phyloP scores from a whole-genome alignment of 2,888 invertebrate species.

The Auanema freiburgensis region DNA sequence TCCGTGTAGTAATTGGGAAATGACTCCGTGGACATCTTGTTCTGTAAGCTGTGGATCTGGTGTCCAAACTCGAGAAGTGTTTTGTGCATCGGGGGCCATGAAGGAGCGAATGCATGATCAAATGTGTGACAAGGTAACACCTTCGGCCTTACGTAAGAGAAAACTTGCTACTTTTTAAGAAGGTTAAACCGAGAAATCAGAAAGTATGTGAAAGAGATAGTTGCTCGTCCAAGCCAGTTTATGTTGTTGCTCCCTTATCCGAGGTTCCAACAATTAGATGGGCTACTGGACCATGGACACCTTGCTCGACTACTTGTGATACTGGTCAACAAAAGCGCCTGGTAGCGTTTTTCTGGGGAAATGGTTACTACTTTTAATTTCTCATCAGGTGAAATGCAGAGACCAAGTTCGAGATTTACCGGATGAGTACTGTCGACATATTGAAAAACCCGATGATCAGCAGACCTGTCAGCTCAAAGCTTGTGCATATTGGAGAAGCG shows the following conservation, averaged over 20 bases:
- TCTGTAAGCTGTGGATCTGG: constrained; percentile 73
- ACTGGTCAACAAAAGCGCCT: constrained; percentile 64
- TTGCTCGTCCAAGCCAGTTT: constrained; percentile 27
- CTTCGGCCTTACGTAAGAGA: neutral
- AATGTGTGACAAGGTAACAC: constrained; percentile 37
- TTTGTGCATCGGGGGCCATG: constrained; percentile 66
- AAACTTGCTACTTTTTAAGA: constrained; percentile 15
- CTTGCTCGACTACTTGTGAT: constrained; percentile 67
- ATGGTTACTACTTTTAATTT: constrained; percentile 4
- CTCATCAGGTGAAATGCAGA: constrained; percentile 42
- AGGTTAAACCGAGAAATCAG: constrained; percentile 30
- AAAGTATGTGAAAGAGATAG: constrained; percentile 46
- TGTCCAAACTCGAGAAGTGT: constrained; percentile 71
- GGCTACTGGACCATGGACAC: constrained; percentile 58
- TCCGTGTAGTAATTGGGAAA: constrained; percentile 54
- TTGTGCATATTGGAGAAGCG: constrained; percentile 54
- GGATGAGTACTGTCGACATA: constrained; percentile 50
- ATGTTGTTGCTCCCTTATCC: constrained; percentile 25
- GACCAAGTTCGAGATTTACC: constrained; percentile 51
- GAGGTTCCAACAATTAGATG: constrained; percentile 47
- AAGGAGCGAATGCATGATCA: constrained; percentile 28
- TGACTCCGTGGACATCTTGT: constrained; percentile 54
- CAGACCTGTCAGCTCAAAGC: constrained; percentile 45
- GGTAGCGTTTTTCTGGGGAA: constrained; percentile 25
- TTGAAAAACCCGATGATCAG: constrained; percentile 43